A percentile compares a stretch with the other conserved stretches of the same genome.
Evolutionary conservation across 2,888 invertebrate genomes (phyloP).

Genomic region (Chesias legatella): DNA sequence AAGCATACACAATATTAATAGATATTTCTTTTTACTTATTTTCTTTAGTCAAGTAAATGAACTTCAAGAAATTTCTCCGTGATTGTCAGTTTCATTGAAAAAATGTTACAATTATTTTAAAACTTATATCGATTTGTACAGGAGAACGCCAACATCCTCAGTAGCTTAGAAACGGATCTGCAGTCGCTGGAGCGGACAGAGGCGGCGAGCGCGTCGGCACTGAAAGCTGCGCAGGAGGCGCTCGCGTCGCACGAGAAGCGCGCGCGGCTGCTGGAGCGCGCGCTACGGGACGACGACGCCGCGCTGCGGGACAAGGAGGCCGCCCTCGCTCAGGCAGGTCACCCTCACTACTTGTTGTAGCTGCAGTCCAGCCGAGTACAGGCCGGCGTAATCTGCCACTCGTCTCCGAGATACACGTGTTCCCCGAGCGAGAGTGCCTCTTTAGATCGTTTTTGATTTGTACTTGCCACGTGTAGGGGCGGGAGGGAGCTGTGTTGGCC

Average conservation of each 20-base stretch:
- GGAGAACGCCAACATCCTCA: constrained; percentile 84
- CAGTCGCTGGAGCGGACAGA: constrained; percentile 84
- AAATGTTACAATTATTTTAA: not conserved
- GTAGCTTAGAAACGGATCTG: constrained; percentile 82
- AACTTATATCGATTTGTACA: constrained; percentile 36
- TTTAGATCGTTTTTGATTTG: too few relatives aligned
- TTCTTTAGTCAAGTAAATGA: too few relatives aligned
- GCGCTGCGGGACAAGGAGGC: constrained; percentile 14
- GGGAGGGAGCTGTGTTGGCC: too few relatives aligned
- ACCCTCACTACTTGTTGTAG: not conserved
- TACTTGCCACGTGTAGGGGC: too few relatives aligned
- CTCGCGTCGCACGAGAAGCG: constrained; percentile 81
- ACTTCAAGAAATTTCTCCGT: too few relatives aligned
- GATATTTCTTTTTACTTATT: too few relatives aligned
- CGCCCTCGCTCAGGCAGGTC: constrained; percentile 18
- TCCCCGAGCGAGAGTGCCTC: too few relatives aligned
- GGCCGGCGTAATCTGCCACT: too few relatives aligned
- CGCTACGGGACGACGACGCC: constrained; percentile 52
- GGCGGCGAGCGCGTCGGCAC: constrained; percentile 82
- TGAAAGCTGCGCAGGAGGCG: constrained; percentile 66
- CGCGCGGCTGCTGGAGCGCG: constrained; percentile 83
- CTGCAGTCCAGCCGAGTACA: not conserved
- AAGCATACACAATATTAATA: too few relatives aligned
- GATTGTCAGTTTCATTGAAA: too few relatives aligned
- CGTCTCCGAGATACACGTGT: too few relatives aligned